Evolutionary conservation across 1,140 invertebrate species (phyloP).

Genomic region (Heterodera schachtii): DNA sequence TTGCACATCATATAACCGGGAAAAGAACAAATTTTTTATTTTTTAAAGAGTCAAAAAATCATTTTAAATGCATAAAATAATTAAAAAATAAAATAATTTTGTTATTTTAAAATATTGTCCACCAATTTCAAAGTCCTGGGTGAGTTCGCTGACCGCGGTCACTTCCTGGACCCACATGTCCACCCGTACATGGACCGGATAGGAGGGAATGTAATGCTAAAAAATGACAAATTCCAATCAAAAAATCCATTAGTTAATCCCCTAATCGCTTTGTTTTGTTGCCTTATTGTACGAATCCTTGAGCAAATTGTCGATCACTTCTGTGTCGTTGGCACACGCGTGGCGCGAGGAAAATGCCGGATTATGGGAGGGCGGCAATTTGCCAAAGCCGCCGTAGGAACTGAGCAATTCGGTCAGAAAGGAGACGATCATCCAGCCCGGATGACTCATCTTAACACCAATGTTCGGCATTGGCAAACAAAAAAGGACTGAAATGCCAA

Average conservation of each 20-base stretch:
- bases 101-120: slow-evolving; percentile 24
- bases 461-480: too few species aligned
- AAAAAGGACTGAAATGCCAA: too few species aligned
- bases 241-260: too few species aligned
- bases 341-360: slow-evolving; percentile 6
- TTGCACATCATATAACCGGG: too few species aligned
- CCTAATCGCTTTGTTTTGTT: too few species aligned
- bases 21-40: too few species aligned
- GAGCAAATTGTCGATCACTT: slow-evolving; percentile 61
- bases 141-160: slow-evolving; percentile 63
- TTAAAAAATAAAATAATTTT: slow-evolving; percentile 3
- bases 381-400: slow-evolving; percentile 57
- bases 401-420: slow-evolving; percentile 62
- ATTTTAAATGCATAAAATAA: neutral
- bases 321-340: slow-evolving; percentile 62
- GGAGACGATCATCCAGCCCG: slow-evolving; percentile 65
- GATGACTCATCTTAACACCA: slow-evolving; percentile 52
- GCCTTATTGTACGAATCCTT: slow-evolving; percentile 63
- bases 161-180: slow-evolving; percentile 66
- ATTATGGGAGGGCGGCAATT: slow-evolving; percentile 32
- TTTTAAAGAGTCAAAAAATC: neutral
- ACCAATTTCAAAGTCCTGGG: slow-evolving; percentile 65
- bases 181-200: slow-evolving; percentile 63
- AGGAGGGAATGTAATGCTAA: slow-evolving; percentile 61
- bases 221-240: neutral